phyloP scores from a whole-genome alignment of 2,797 vertebrate species.

The Synaphobranchus kaupii region DNA sequence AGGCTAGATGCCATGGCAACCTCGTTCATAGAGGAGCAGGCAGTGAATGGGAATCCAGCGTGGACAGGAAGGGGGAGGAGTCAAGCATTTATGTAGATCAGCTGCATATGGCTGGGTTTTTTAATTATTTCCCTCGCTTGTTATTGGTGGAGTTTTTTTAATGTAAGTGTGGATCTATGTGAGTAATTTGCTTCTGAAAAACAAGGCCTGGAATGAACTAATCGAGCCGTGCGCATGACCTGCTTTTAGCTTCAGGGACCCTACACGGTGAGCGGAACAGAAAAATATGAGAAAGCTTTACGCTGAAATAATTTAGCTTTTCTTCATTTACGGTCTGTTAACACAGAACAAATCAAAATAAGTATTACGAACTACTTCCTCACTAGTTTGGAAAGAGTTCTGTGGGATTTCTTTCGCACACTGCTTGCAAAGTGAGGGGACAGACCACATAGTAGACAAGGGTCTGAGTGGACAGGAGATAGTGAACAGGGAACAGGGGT shows the following conservation, averaged over 20 bases:
- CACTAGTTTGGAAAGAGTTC: too few species aligned
- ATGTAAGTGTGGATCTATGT: background rate
- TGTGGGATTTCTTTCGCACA: too few species aligned
- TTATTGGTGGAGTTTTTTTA: slow-evolving; percentile 4
- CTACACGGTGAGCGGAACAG: background rate
- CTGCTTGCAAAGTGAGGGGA: too few species aligned
- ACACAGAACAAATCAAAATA: too few species aligned
- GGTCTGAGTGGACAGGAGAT: too few species aligned
- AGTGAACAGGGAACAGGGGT: too few species aligned
- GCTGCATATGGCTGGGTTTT: background rate
- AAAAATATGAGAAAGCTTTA: background rate
- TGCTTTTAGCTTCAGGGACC: background rate
- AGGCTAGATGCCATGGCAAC: background rate
- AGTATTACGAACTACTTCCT: too few species aligned
- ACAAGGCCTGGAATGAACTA: background rate
- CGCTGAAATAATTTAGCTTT: background rate
- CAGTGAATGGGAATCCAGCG: background rate
- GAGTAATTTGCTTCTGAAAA: slow-evolving; percentile 3
- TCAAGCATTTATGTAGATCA: background rate
- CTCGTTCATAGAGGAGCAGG: background rate
- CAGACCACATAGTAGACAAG: too few species aligned
- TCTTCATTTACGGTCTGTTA: background rate
- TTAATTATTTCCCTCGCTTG: background rate
- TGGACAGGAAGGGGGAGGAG: background rate
- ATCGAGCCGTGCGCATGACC: background rate